phyloP scores from a whole-genome alignment of 2,888 invertebrate genomes.

The Dynastes hyllus region DNA sequence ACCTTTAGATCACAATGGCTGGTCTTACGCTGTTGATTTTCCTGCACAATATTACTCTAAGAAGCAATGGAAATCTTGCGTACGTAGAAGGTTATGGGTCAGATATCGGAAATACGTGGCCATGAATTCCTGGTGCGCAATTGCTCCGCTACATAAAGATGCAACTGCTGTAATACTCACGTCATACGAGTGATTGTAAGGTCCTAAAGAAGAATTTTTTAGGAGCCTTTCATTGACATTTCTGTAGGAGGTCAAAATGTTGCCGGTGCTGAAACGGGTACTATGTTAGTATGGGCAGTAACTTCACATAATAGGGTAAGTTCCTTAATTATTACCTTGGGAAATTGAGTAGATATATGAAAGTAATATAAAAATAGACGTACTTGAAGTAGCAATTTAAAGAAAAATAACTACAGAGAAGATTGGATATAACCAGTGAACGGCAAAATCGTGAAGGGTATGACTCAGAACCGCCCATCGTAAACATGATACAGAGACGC shows the following conservation, averaged over 20 bases:
- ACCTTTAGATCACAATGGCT: conserved; percentile 91
- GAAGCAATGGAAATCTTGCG: conserved; percentile 93
- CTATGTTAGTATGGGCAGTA: conserved; percentile 92
- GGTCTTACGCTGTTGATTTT: conserved; percentile 96
- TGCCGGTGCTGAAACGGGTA: conserved; percentile 84
- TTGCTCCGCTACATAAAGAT: conserved; percentile 91
- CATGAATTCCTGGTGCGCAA: conserved; percentile 94
- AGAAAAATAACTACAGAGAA: too few relatives aligned
- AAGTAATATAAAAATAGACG: too few relatives aligned
- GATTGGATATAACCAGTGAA: too few relatives aligned
- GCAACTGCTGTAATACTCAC: conserved; percentile 78
- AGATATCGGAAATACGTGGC: conserved; percentile 90
- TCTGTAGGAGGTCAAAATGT: conserved; percentile 89
- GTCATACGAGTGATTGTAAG: neutral
- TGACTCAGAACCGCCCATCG: too few relatives aligned
- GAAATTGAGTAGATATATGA: too few relatives aligned
- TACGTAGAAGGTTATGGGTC: conserved; percentile 91
- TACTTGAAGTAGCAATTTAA: too few relatives aligned
- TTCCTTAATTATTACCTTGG: too few relatives aligned
- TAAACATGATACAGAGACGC: too few relatives aligned
- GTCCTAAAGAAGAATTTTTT: conserved; percentile 58
- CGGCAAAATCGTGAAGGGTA: too few relatives aligned
- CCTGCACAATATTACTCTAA: conserved; percentile 86
- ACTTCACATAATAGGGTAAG: conserved; percentile 90
- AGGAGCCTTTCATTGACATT: conserved; percentile 95